Percentiles rank a stretch among this genome's conserved stretches.
Conservation (phyloP, 2,797 vertebrate genomes). For the Muraenolepis orangiensis region DNA sequence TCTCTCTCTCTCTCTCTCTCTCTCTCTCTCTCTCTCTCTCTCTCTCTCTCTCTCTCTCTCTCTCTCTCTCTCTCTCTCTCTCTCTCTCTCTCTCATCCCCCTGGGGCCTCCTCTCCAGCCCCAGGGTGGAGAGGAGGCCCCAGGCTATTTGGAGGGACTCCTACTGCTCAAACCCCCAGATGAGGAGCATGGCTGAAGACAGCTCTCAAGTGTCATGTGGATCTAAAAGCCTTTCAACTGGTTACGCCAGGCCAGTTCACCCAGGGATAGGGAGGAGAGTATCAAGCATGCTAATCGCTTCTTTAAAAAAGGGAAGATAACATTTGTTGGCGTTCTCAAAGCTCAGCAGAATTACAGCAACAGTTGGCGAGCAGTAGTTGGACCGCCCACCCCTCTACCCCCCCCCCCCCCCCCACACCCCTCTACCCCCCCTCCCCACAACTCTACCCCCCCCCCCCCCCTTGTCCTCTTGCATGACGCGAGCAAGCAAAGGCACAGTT, state of each 20-base stretch:
- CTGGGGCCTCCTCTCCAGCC: constrained; percentile 17
- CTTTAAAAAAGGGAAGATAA: constrained; percentile 30
- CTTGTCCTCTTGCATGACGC: constrained; percentile 2
- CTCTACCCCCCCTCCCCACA: not conserved
- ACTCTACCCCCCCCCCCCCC: not conserved
- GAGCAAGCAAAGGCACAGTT: constrained; percentile 12
- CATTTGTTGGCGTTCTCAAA: constrained; percentile 21
- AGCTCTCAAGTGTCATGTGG: constrained; percentile 24
- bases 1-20: too few relatives aligned
- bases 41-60: too few relatives aligned
- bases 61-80: too few relatives aligned
- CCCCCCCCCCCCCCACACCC: too few relatives aligned
- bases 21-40: too few relatives aligned
- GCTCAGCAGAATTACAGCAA: constrained; percentile 29
- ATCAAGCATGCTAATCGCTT: constrained; percentile 33
- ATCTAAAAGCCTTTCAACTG: constrained; percentile 21
- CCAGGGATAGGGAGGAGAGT: constrained; percentile 1
- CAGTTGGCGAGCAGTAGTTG: not conserved
- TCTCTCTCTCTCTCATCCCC: too few relatives aligned
- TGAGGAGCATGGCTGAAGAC: constrained; percentile 44
- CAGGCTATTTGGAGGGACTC: constrained; percentile 36
- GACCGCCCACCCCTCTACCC: constrained; percentile 8
- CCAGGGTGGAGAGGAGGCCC: constrained; percentile 33
- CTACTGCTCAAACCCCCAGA: constrained; percentile 35
- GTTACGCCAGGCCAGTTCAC: not conserved